Conservation (phyloP, 2,113 vertebrate genomes). For the Urocolius indicus region DNA sequence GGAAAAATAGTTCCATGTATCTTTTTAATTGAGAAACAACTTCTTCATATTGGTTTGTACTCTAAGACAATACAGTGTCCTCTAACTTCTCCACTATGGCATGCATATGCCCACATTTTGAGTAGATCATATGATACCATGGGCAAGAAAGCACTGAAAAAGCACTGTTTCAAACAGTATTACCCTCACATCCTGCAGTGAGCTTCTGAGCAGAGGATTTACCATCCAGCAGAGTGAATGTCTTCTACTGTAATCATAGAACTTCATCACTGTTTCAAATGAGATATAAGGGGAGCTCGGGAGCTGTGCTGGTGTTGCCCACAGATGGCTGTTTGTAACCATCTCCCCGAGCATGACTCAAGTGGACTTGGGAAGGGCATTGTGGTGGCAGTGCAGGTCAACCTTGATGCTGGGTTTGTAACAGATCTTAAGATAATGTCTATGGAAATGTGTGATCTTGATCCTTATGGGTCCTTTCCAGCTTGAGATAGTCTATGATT, state of each 20-base stretch:
- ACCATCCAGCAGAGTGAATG: neutral
- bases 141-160: neutral
- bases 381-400: neutral
- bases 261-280: neutral
- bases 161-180: neutral
- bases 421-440: neutral
- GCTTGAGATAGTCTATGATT: neutral
- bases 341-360: fast-evolving
- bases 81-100: neutral
- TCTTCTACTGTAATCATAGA: neutral
- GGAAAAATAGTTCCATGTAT: neutral
- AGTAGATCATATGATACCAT: neutral
- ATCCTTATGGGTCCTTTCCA: neutral
- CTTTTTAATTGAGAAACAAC: neutral
- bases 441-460: neutral
- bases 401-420: neutral
- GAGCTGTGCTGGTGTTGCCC: neutral
- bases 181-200: neutral
- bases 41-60: neutral
- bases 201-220: neutral
- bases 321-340: neutral
- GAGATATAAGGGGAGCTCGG: fast-evolving
- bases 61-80: neutral
- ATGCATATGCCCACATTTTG: fast-evolving
- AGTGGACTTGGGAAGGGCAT: neutral